Evolutionary conservation across 1,140 invertebrate genomes (phyloP), one percentile per base, ranked within the genome.

Genomic region (Periplaneta americana): DNA sequence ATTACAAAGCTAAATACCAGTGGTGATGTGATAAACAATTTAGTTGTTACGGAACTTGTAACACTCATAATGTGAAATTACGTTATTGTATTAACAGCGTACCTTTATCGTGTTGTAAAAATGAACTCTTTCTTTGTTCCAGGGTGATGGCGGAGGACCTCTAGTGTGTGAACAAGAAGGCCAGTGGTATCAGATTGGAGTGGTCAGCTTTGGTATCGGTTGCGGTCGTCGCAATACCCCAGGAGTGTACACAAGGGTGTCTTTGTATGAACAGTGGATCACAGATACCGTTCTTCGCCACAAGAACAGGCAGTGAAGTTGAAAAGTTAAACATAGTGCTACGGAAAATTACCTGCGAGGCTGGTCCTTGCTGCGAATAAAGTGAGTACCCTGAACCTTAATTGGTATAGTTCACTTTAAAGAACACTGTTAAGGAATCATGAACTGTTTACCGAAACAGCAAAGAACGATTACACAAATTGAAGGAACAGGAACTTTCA

Each of bases 101-200:
- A n/a, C n/a, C n/a, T n/a, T n/a, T n/a, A n/a, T n/a, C n/a, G n/a
- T n/a, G n/a, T n/a, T n/a, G n/a, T n/a, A n/a, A n/a, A n/a, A n/a
- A n/a, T n/a, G n/a, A n/a, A n/a, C n/a, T n/a, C n/a, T n/a, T n/a
- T n/a, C n/a, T 74, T 13, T 33, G 8, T 78, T 76, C 4, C 81
- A 92, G 90, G 91, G 91, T 37, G 91, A 92, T 83, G 90, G 90
- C 6, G 91, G 91, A 17, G 91, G 91, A 8, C 91, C 91, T 17
- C 83, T 92, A 39, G 89, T 91, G 32, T 91, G 91, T 83, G 86
- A 88, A 80, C 85, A 87, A 33, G 86, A 88, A 57, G 88, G 87
- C 13, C 86, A 87, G 31, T 91, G 89, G 89, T 88, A 88, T 78
- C 86, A 90, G 82, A 86, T 89, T 31, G 91, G 91, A 31, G 86